Evolutionary conservation across 2,888 invertebrate genomes (phyloP).

Genomic region (Drosophila mimica): DNA sequence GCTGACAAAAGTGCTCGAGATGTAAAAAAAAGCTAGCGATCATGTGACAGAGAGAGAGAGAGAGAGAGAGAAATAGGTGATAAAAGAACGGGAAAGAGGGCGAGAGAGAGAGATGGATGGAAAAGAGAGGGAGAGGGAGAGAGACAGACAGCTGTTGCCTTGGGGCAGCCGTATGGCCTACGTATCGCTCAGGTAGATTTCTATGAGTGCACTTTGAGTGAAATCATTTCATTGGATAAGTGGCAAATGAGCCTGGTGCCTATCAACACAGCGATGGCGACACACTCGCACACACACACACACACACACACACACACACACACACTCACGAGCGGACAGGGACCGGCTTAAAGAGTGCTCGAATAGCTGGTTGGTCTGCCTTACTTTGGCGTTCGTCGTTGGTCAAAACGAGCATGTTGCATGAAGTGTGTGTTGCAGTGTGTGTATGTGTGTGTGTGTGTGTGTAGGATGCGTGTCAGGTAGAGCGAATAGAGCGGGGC

Average conservation of each 20-base stretch:
- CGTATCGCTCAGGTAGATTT: constrained; percentile 29
- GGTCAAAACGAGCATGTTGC: constrained; percentile 27
- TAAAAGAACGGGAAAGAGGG: neutral
- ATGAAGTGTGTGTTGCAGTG: neutral
- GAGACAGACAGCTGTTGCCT: constrained; percentile 16
- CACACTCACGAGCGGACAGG: constrained; percentile 4
- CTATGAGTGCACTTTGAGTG: constrained; percentile 57
- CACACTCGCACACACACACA: constrained; percentile 18
- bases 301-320: constrained; percentile 2
- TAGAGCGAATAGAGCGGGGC: constrained; percentile 43
- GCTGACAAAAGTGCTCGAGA: neutral
- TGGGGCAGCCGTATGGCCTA: constrained; percentile 17
- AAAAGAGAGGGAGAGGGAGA: constrained; percentile 2
- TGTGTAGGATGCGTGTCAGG: constrained; percentile 46
- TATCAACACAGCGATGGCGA: constrained; percentile 54
- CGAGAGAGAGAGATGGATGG: constrained; percentile 19
- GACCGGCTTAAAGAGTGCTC: constrained; percentile 50
- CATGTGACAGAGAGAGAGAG: constrained; percentile 11
- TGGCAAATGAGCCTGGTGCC: constrained; percentile 38
- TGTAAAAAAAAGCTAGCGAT: constrained; percentile 15
- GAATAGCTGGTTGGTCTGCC: constrained; percentile 62
- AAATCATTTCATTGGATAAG: constrained; percentile 59
- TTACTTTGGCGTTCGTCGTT: constrained; percentile 43
- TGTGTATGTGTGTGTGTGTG: constrained; percentile 3
- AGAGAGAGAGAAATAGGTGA: constrained; percentile 16